Evolutionary conservation across 2,888 invertebrate species (phyloP).

Genomic region (Netelia melanura): DNA sequence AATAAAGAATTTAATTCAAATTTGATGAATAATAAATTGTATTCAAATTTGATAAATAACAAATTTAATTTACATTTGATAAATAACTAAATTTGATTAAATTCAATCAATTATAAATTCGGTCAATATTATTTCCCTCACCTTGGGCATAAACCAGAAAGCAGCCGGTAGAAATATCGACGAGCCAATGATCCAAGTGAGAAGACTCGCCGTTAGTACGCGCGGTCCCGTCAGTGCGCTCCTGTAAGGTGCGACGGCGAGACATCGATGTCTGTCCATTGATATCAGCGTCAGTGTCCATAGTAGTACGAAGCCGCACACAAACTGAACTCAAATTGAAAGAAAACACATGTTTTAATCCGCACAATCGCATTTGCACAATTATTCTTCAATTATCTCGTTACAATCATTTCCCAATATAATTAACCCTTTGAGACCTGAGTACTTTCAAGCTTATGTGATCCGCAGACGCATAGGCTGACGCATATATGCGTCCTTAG

Average conservation of each 20-base stretch:
- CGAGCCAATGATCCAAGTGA: conserved; percentile 86
- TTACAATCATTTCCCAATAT: no score
- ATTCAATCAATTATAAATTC: neutral
- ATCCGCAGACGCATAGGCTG: no score
- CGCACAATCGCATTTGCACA: no score
- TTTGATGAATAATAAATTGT: no score
- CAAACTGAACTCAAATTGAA: conserved; percentile 84
- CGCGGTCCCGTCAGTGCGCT: conserved; percentile 85
- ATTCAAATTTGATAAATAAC: neutral
- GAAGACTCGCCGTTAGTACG: conserved; percentile 82
- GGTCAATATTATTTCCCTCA: conserved; percentile 58
- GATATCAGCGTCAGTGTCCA: conserved; percentile 87
- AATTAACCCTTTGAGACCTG: no score
- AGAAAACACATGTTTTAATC: neutral
- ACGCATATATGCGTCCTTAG: no score
- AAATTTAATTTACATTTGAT: neutral
- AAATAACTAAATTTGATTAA: neutral
- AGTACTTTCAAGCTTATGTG: no score
- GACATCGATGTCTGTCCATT: conserved; percentile 86
- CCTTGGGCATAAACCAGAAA: conserved; percentile 85
- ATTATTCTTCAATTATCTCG: no score
- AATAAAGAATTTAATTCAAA: no score
- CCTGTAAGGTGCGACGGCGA: conserved; percentile 86
- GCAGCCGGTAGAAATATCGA: conserved; percentile 86
- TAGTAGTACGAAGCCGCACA: conserved; percentile 87